Conservation (phyloP, 2,888 invertebrate genomes). For the Amphimallon solstitiale region DNA sequence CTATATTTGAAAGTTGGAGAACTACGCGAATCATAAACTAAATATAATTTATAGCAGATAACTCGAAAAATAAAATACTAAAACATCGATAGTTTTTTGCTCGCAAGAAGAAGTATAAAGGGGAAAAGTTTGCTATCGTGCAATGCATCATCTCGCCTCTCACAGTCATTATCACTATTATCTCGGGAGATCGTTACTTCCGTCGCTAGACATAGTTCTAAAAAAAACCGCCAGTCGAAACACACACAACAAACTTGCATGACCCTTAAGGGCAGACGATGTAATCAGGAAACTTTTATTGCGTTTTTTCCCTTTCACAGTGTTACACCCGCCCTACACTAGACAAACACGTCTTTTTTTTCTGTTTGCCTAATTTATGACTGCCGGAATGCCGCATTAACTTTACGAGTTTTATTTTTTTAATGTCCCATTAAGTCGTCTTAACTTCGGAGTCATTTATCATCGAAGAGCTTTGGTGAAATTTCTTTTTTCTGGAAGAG, state of each 20-base stretch:
- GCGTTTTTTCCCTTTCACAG: background rate
- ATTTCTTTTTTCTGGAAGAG: background rate
- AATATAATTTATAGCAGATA: too few species aligned
- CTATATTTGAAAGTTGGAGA: too few species aligned
- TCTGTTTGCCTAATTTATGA: conserved; percentile 22
- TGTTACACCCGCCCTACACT: background rate
- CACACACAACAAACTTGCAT: conserved; percentile 11
- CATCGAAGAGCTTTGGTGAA: background rate
- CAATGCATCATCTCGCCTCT: conserved; percentile 25
- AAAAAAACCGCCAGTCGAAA: conserved; percentile 2
- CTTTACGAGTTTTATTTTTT: conserved; percentile 30
- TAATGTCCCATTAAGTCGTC: conserved; percentile 32
- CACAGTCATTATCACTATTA: conserved; percentile 24
- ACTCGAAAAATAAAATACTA: too few species aligned
- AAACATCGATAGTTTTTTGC: too few species aligned
- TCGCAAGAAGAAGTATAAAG: background rate
- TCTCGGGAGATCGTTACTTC: conserved; percentile 7
- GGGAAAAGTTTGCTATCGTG: conserved; percentile 18
- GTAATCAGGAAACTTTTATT: conserved; percentile 31
- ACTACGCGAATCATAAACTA: too few species aligned
- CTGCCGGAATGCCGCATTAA: conserved; percentile 27
- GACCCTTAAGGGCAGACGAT: conserved; percentile 8
- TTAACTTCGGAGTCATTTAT: conserved; percentile 21
- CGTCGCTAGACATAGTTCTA: background rate
- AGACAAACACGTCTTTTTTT: conserved; percentile 16